Evolutionary conservation across 2,797 vertebrate genomes (phyloP).

Genomic region (Dicrostonyx torquatus): DNA sequence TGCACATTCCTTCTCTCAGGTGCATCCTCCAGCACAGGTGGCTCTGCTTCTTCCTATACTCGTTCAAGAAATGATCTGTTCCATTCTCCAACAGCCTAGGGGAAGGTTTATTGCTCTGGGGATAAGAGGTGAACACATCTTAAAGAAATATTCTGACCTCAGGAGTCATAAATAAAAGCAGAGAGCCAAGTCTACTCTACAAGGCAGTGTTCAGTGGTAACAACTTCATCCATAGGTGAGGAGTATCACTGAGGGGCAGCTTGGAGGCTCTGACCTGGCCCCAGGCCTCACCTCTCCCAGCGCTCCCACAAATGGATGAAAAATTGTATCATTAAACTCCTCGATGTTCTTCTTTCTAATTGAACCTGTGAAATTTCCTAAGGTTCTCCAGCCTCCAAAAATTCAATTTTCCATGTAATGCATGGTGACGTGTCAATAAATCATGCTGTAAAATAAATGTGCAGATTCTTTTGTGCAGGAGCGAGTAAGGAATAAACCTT

Average conservation of each 20-base stretch:
- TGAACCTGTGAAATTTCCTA: conserved; percentile 82
- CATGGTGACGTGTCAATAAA: conserved; percentile 83
- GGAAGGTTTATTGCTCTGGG: conserved; percentile 53
- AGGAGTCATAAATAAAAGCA: conserved; percentile 48
- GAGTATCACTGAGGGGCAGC: not conserved
- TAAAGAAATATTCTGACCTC: conserved; percentile 45
- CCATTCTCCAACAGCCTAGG: not conserved
- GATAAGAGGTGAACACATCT: conserved; percentile 46
- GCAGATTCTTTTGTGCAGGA: conserved; percentile 80
- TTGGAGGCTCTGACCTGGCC: conserved; percentile 24
- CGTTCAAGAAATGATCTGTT: conserved; percentile 33
- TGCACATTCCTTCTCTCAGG: not conserved
- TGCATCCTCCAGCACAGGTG: not conserved
- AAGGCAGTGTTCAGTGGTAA: not conserved
- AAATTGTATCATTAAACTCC: conserved; percentile 72
- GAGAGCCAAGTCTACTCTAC: not conserved
- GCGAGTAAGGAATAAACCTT: conserved; percentile 85
- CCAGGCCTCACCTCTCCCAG: conserved; percentile 4
- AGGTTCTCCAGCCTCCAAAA: conserved; percentile 79
- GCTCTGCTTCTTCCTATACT: not conserved
- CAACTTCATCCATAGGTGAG: not conserved
- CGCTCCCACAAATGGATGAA: conserved; percentile 76
- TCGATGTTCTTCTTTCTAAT: conserved; percentile 80
- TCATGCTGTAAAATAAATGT: conserved; percentile 86
- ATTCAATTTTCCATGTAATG: conserved; percentile 84